phyloP scores from a whole-genome alignment of 1,140 invertebrate genomes.

The Pseudomyrmex gracilis region DNA sequence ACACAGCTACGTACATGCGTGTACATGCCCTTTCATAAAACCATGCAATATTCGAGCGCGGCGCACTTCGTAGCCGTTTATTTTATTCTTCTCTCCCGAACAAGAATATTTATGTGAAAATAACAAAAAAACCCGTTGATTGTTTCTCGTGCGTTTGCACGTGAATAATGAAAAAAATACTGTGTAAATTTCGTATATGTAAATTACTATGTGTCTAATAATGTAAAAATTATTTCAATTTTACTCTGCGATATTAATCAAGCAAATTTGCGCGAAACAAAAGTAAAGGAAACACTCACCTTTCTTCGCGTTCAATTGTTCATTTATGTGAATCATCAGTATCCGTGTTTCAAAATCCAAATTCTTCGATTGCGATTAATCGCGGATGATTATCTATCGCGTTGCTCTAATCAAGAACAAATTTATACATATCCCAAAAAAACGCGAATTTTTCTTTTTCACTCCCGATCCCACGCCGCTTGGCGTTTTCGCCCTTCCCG shows the following conservation, averaged over 20 bases:
- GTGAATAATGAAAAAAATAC: too few relatives aligned
- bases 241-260: too few relatives aligned
- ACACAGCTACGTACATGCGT: neutral
- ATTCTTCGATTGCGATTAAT: neutral
- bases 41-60: constrained; percentile 31
- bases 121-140: too few relatives aligned
- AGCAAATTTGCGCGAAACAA: too few relatives aligned
- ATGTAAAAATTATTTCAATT: too few relatives aligned
- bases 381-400: constrained; percentile 11
- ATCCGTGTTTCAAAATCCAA: neutral
- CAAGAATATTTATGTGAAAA: too few relatives aligned
- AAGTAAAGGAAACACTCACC: neutral
- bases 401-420: neutral
- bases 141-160: too few relatives aligned
- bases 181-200: too few relatives aligned
- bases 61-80: constrained; percentile 49
- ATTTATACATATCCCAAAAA: neutral
- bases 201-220: too few relatives aligned
- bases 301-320: neutral
- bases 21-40: neutral
- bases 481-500: neutral
- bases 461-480: constrained; percentile 11
- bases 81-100: neutral
- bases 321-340: neutral
- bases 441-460: constrained; percentile 8